Base-by-base conservation (phyloP, 2,888 invertebrate genomes). In the Euplexia lucipara region DNA sequence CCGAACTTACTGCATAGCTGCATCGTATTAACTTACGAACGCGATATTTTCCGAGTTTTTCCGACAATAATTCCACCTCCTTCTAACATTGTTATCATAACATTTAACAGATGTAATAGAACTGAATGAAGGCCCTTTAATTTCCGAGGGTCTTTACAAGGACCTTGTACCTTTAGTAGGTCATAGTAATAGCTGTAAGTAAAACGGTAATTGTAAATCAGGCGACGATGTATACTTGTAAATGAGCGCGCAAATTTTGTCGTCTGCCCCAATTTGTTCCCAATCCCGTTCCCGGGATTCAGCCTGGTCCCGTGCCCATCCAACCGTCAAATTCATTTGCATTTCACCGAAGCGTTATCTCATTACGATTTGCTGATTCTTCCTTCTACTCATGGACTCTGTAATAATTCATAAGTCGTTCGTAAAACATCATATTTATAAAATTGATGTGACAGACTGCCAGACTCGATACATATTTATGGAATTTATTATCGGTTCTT, bases 241-340 rank as follows among this genome's bases (percentile, higher is more conserved):
- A 90, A 90, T 87, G 86, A 86, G 83, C 85, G 86, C 83, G 83
- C 86, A 88, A 89, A 89, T 86, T 88, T 81, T 75, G 83, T 78
- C 86, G 84, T 88, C 85, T 85, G 83, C 83, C 85, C 85, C 87
- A 91, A 91, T 91, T 91, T 89, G 85, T 86, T 86, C 83, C 76
- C 83, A 83, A 88, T 86, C 83, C 84, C 71, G 75, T 65, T 63
- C 67, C 67, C 78, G 66, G 71, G 65, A 63, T 65, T 47, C 54
- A 35, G 56, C 62, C 69, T 78, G 77, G 77, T 78, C 82, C 82
- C 75, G 81, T 70, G 79, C 75, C 81, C 85, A 84, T 79, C 84
- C 83, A 82, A 80, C 84, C 85, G 82, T 82, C 85, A 87, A 92
- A 92, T 89, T 90, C 88, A 91, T 93, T 93, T 92, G 92, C 92